Base-by-base conservation (phyloP, 2,888 invertebrate species). In the Meteorus cinctellus region DNA sequence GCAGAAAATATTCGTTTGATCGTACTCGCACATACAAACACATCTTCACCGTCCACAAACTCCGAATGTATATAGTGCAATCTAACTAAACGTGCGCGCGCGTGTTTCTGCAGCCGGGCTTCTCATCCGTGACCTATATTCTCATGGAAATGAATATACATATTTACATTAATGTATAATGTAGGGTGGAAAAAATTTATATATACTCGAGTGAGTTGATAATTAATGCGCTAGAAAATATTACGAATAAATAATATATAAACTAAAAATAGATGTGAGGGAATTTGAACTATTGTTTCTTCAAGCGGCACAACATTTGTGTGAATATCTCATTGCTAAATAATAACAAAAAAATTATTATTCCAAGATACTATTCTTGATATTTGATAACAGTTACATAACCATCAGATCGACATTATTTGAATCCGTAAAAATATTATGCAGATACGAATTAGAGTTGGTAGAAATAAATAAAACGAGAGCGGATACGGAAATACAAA, bases 71-170 rank as follows among this genome's bases (percentile, higher is more conserved):
- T 65, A 70, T 74, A 76, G 76, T 55, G 51, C 63, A 70, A 51
- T 63, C 63, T 74, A 71, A 75, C 75, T 72, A 75, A 75, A 78
- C 77, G 72, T 77, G 78, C 74, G 75, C 73, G 70, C 78, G 77
- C 79, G 75, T 24, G 24, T 62, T 68, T 79, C 75, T 69, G 77
- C 77, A 67, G 66, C 66, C 65, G 74, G 73, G 77, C 76, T 77
- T 72, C 72, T 76, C 76, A 74, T 74, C 68, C 67, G 62, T 78
- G 70, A 74, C 76, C 73, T 71, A 72, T 66, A 75, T 77, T 72
- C 66, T 65, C 70, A 48, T 36, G 55, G 34, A 36, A 65, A 51
- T 65, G 65, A 45, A 63, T 27, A 48, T 34, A 48, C 16, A 48
- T 48, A 16, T 48, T 16, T 48, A 48, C 16, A 48, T n/a, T 16